Base-by-base conservation (phyloP, 2,888 invertebrate genomes). In the Chymomyza caudatula region DNA sequence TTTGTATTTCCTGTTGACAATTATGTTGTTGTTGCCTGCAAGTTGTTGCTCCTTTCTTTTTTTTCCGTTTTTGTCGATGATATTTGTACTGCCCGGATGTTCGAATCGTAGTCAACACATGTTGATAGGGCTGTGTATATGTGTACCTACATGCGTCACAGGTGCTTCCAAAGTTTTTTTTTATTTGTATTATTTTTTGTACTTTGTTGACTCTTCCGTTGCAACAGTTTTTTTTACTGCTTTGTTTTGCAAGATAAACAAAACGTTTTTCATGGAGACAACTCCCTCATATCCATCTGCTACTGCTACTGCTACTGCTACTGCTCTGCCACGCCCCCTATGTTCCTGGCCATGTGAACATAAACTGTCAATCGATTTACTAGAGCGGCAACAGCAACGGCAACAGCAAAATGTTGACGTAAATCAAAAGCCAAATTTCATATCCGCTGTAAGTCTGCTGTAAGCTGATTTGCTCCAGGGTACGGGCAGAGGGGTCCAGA, bases 381-480 rank as follows among this genome's bases (percentile, higher is more conserved):
- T 63, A 63, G 66, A 67, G 43, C 57, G 15, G 25, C 49, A 49
- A 37, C 29, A 37, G 49, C 59, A 49, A 37, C 29, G 11, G 49
- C 59, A 43, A 60, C 19, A 64, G 60, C 56, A 67, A 72, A 74
- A 63, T 58, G 61, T 77, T 76, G 75, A 79, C 81, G 81, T 84
- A 86, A 85, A 85, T 87, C 85, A 86, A 77, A 79, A 79, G 78
- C 74, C 79, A 79, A 79, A 86, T 74, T 84, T 82, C 78, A 83
- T 86, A 85, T 86, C 85, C 85, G 80, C 63, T 86, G 86, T 87
- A 87, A 87, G 85, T 85, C 81, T 74, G 74, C 74, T 84, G 84
- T 87, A 86, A 87, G 85, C 83, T 79, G 81, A 76, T 77, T 73
- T 77, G 29, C 29, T 37, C 11, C 11, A 11, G 29, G 3, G 29